Evolutionary conservation across 2,888 invertebrate genomes (phyloP).

Genomic region (Crioceris asparagi): DNA sequence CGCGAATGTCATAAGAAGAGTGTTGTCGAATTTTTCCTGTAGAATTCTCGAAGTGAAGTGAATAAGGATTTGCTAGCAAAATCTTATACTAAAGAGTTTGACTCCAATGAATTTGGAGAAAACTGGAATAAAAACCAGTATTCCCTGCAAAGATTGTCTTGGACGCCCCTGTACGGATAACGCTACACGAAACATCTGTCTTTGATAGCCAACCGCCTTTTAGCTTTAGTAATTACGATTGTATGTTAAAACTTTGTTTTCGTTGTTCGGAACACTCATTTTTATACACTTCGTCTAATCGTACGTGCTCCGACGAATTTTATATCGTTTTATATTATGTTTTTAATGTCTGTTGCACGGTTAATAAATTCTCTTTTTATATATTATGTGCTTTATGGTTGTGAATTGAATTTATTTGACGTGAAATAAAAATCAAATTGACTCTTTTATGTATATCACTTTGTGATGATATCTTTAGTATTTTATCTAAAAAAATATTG

Average conservation of each 20-base stretch:
- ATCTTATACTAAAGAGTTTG: too few species aligned
- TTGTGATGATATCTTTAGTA: too few species aligned
- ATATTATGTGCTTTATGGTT: background rate
- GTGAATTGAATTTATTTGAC: background rate
- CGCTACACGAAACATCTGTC: constrained; percentile 34
- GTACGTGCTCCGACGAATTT: constrained; percentile 14
- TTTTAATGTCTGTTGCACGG: constrained; percentile 2
- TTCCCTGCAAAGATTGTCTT: background rate
- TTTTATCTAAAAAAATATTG: too few species aligned
- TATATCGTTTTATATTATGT: constrained; percentile 9
- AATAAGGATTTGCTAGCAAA: too few species aligned
- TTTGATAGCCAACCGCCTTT: constrained; percentile 37
- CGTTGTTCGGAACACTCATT: constrained; percentile 20
- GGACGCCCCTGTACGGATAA: constrained; percentile 12
- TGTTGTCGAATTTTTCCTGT: too few species aligned
- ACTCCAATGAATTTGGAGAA: too few species aligned
- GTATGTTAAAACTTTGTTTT: constrained; percentile 25
- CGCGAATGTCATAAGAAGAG: too few species aligned
- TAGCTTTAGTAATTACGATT: constrained; percentile 33
- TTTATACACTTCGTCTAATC: constrained; percentile 17
- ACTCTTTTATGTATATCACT: too few species aligned
- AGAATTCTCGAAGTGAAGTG: too few species aligned
- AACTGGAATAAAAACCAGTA: background rate
- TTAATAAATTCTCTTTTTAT: constrained; percentile 1
- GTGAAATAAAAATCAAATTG: constrained; percentile 2